Base-by-base conservation (phyloP, 2,797 vertebrate genomes). In the Anguilla megastoma region DNA sequence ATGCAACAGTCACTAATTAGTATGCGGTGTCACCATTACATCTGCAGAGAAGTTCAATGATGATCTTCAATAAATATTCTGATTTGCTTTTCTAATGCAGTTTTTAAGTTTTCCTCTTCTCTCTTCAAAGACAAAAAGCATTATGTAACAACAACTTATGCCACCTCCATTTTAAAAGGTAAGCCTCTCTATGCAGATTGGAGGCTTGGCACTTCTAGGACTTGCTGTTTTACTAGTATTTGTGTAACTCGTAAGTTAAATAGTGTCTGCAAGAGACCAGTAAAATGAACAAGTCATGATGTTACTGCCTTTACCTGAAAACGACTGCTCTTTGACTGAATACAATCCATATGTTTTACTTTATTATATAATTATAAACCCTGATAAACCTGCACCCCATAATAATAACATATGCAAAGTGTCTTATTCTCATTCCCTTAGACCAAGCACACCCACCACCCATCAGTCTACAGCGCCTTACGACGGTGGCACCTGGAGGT, bases 401-500 rank as follows among this genome's bases (percentile, higher is more conserved):
- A 50, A 4, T 18, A 45, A 52, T 74, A 56, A 74, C 50, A 18
- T 21, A 56, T 66, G 74, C 30, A 21, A 86, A 33, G 74, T 14
- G 24, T 41, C 36, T 85, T 45, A 66, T 86, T 86, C 18, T 80
- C 41, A 88, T 60, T 60, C 56, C 45, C 41, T 24, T 48, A 87
- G 82, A n/a, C 30, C 45, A 36, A 71, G 33, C 30, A 52, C 27
- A 48, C 84, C 88, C 27, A 85, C 45, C 66, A 58, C 54, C 18
- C 27, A 63, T 74, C 71, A 86, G 48, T 63, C 69, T 27, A 21
- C 66, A 30, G 16, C 45, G 3, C 10, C 85, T 80, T 82, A 82
- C 14, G 36, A 84, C 14, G 16, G 30, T 86, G 58, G 86, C 84
- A 80, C 85, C 88, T 50, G 69, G 84, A 82, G 88, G 84, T 85